phyloP scores from a whole-genome alignment of 2,797 vertebrate genomes.

The Miichthys miiuy region DNA sequence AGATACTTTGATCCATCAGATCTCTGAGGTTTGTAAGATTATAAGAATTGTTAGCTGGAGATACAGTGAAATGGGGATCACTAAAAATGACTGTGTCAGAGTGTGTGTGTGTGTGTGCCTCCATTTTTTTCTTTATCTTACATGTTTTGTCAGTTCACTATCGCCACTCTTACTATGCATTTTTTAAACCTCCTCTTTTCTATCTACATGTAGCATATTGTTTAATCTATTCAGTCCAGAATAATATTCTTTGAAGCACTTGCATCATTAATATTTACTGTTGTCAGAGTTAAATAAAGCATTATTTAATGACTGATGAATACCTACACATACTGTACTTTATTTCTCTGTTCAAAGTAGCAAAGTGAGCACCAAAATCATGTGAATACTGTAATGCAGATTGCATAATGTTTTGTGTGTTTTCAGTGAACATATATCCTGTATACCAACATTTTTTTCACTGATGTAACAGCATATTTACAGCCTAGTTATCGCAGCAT shows the following conservation, averaged over 20 bases:
- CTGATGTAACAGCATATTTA: too few species aligned
- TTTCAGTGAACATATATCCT: too few species aligned
- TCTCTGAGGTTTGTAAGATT: slow-evolving; percentile 60
- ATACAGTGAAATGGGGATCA: slow-evolving; percentile 31
- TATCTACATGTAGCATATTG: slow-evolving; percentile 15
- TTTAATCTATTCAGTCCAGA: slow-evolving; percentile 36
- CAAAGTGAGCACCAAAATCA: background rate
- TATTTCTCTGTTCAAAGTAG: background rate
- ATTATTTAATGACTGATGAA: slow-evolving; percentile 30
- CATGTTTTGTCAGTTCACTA: background rate
- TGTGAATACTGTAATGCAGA: background rate
- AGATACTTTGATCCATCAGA: slow-evolving; percentile 55
- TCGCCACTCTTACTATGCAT: background rate
- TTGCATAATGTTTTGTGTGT: too few species aligned
- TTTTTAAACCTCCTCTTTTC: background rate
- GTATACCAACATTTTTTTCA: too few species aligned
- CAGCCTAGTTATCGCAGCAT: too few species aligned
- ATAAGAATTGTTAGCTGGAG: slow-evolving; percentile 47
- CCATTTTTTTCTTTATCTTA: slow-evolving; percentile 15
- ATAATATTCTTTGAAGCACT: slow-evolving; percentile 37
- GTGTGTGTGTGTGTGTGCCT: background rate
- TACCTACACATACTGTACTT: background rate
- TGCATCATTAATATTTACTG: slow-evolving; percentile 16
- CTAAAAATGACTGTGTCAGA: slow-evolving; percentile 20
- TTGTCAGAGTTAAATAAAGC: slow-evolving; percentile 29